Percentiles rank a stretch among this genome's conserved stretches.
These are phyloP conservation scores for Potamarius usumacintae DNA, from an alignment of 2,113 vertebrate genomes.

Conservation along the genomic window DNA sequence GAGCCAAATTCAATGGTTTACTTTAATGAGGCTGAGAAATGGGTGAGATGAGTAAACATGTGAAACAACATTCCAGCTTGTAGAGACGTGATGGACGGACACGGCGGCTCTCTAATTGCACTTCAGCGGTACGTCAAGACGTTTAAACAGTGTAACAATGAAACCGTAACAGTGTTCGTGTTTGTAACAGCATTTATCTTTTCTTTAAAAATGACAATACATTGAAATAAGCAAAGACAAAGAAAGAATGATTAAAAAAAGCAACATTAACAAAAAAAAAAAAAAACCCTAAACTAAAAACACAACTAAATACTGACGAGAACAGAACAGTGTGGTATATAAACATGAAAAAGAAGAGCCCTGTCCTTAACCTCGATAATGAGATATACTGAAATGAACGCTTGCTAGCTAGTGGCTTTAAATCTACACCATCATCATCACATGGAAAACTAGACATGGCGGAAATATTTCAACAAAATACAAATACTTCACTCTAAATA, in stretches of 20 bases:
- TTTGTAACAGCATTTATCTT: conserved; percentile 58
- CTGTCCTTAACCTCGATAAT: not conserved
- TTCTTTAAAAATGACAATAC: conserved; percentile 60
- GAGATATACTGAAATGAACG: not conserved
- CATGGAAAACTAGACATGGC: not conserved
- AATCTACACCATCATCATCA: too few relatives aligned
- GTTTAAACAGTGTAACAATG: conserved; percentile 68
- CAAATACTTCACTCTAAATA: conserved; percentile 10
- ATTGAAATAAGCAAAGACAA: conserved; percentile 47
- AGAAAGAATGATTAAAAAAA: conserved; percentile 49
- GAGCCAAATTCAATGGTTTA: conserved; percentile 1
- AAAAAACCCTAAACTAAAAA: not conserved
- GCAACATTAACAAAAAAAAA: too few relatives aligned
- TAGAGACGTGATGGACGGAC: not conserved
- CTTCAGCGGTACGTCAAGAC: conserved; percentile 61
- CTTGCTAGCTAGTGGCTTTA: not conserved
- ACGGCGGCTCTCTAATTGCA: conserved; percentile 55
- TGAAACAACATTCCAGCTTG: conserved; percentile 7
- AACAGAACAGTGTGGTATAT: not conserved
- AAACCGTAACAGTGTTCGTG: conserved; percentile 62
- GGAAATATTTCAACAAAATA: not conserved
- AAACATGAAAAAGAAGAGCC: not conserved
- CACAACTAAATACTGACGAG: not conserved
- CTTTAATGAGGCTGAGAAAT: conserved; percentile 48
- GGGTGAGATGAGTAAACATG: conserved; percentile 22